Evolutionary conservation across 2,888 invertebrate species (phyloP), one percentile per base, ranked within the genome.

Genomic region (Candidula unifasciata): DNA sequence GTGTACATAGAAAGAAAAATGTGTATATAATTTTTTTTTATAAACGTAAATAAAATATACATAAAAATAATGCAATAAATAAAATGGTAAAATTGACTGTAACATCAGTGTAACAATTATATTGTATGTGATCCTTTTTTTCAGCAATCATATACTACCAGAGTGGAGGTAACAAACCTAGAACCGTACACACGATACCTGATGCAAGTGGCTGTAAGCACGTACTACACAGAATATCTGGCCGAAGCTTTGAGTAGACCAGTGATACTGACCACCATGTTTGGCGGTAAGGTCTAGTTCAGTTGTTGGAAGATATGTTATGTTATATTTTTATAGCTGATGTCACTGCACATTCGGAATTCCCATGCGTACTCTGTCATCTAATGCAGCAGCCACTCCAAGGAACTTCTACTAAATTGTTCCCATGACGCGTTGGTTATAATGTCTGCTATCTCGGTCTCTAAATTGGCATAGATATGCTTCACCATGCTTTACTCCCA

Each of bases 111-210:
- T 90, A 88, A 30, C 89, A 90, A 78, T 86, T 91, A 13, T 82
- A 90, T 33, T 88, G 89, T 82, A 87, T 88, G 71, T 73, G 37
- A 71, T 44, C 2, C 64, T n/a, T 68, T n/a, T 64, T 86, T 89
- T 35, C 89, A 93, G 93, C 87, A 89, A 73, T 92, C 96, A 0
- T 96, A 96, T 84, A 95, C 95, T 57, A 94, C 94, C 24, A 94
- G 95, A 85, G 94, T 96, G 5, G 94, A 95, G 30, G 85, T 93
- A 0, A 95, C 94, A 6, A 94, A 95, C 27, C 93, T 98, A 66
- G 95, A 95, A 90, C 96, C 98, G 0, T 97, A 96, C 90, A 96
- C 96, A 0, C 95, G 95, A 78, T 98, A 98, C 91, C 94, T 95
- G 0, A 95, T 98, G 37, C 95, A 95, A 85, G 94, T 97, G 21